These are phyloP conservation scores for Hydroisotoma schaefferi DNA, from an alignment of 2,888 invertebrate genomes.

Conservation along the genomic window DNA sequence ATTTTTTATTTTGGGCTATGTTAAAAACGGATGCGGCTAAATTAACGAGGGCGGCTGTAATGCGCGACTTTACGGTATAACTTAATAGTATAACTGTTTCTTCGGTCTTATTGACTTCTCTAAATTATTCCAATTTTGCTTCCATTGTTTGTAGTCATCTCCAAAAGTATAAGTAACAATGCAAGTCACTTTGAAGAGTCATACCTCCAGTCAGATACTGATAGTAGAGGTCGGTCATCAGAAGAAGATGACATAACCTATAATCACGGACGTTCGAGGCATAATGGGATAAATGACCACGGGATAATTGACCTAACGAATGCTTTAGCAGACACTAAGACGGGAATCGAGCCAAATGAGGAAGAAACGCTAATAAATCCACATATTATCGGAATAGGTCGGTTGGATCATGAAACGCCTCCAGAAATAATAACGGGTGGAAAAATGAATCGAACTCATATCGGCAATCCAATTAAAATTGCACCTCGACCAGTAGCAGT, in stretches of 20 bases:
- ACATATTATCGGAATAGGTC: background rate
- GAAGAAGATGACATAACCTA: slow-evolving; percentile 30
- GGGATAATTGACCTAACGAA: slow-evolving; percentile 31
- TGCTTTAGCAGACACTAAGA: slow-evolving; percentile 21
- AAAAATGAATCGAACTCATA: background rate
- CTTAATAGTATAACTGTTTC: no score
- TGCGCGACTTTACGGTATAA: no score
- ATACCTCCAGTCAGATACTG: slow-evolving; percentile 28
- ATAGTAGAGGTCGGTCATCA: slow-evolving; percentile 14
- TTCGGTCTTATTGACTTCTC: background rate
- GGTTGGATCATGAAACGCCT: background rate
- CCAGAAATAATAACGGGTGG: slow-evolving; percentile 7
- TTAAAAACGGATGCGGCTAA: background rate
- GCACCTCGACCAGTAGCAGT: slow-evolving; percentile 1
- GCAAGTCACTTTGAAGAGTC: slow-evolving; percentile 46
- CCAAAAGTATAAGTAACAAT: slow-evolving; percentile 44
- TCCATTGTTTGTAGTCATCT: slow-evolving; percentile 37
- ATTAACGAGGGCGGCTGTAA: no score
- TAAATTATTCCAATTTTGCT: slow-evolving; percentile 3
- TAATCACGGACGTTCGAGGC: slow-evolving; percentile 27
- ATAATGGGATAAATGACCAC: slow-evolving; percentile 18
- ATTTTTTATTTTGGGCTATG: background rate
- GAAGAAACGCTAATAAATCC: slow-evolving; percentile 6
- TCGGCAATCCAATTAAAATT: slow-evolving; percentile 3
- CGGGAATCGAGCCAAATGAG: slow-evolving; percentile 12